Conservation (phyloP, 2,797 vertebrate species). For the Labeo calbasu region DNA sequence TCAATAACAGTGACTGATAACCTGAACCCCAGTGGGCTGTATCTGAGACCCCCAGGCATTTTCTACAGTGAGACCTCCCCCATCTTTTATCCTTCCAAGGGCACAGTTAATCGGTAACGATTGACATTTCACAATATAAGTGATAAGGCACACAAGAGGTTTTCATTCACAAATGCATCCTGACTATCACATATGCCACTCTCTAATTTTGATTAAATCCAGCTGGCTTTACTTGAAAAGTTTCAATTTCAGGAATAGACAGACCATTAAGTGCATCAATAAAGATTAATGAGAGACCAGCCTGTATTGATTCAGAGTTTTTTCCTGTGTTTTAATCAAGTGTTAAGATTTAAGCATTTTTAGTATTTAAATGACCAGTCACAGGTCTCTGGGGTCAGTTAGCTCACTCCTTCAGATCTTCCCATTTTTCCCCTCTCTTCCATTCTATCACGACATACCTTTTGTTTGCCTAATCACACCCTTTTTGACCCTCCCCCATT, state of each 20-base stretch:
- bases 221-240: not conserved
- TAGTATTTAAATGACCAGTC: constrained; percentile 42
- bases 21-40: constrained; percentile 4
- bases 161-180: not conserved
- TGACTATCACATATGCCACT: not conserved
- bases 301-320: not conserved
- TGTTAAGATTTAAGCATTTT: not conserved
- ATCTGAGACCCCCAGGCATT: not conserved
- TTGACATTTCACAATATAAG: constrained; percentile 13
- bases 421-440: constrained; percentile 8
- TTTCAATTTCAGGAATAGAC: constrained; percentile 1
- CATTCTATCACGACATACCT: constrained; percentile 37
- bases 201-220: not conserved
- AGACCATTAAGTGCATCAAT: constrained; percentile 22
- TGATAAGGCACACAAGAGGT: not conserved
- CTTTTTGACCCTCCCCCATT: constrained; percentile 49
- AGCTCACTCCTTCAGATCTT: not conserved
- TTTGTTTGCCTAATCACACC: constrained; percentile 58
- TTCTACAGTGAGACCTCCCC: constrained; percentile 9
- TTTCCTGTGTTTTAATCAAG: constrained; percentile 11
- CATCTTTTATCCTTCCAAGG: constrained; percentile 2
- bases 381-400: not conserved
- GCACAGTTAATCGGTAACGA: constrained; percentile 1
- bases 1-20: constrained; percentile 23
- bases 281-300: constrained; percentile 9